These are phyloP conservation scores for Raja brachyura DNA, from an alignment of 2,113 vertebrate species.

Conservation along the genomic window DNA sequence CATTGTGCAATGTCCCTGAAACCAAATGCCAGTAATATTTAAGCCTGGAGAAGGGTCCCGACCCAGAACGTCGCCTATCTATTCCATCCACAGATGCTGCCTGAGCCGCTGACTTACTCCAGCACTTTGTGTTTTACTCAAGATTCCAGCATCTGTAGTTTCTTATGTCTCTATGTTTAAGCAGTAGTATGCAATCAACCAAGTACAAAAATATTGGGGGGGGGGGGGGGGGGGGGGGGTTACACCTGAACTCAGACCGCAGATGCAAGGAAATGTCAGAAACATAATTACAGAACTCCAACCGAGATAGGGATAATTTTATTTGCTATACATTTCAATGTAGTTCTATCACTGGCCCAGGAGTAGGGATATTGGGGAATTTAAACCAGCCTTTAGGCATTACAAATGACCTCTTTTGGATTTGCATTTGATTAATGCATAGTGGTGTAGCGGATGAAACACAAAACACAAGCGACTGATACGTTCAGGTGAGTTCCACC, in stretches of 20 bases:
- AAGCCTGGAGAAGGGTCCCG: neutral
- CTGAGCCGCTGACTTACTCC: too few species aligned
- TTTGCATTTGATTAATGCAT: constrained; percentile 39
- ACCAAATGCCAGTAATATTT: neutral
- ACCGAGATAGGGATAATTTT: neutral
- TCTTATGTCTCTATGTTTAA: neutral
- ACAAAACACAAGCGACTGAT: constrained; percentile 20
- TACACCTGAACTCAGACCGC: neutral
- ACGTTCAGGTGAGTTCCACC: constrained; percentile 10
- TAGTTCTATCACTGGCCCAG: constrained; percentile 7
- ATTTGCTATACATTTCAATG: constrained; percentile 32
- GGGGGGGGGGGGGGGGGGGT: too few species aligned
- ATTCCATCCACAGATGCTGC: too few species aligned
- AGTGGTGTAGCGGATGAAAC: constrained; percentile 31
- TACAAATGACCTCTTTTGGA: constrained; percentile 35
- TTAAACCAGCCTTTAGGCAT: constrained; percentile 27
- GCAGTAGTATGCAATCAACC: too few species aligned
- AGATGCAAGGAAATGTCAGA: neutral
- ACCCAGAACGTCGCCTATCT: too few species aligned
- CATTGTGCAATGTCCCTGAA: neutral
- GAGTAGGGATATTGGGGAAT: constrained; percentile 35
- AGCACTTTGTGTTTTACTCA: too few species aligned
- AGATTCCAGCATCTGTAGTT: too few species aligned
- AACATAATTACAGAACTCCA: constrained; percentile 21
- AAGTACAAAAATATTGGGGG: neutral